Evolutionary conservation across 2,113 vertebrate genomes (phyloP), one percentile per base, ranked within the genome.

Genomic region (Sinocyclocheilus maitianheensis): DNA sequence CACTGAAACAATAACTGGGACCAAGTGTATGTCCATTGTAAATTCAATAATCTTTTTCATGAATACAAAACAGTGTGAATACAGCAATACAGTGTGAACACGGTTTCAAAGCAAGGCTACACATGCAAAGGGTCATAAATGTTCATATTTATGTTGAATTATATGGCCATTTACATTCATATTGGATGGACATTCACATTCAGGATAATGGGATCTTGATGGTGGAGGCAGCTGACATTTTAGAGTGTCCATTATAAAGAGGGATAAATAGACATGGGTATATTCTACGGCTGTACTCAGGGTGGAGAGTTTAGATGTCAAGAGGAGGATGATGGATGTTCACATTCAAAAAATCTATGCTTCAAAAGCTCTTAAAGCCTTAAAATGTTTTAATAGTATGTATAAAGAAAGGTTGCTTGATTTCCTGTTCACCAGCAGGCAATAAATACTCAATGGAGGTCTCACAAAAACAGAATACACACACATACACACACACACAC

Each of bases 161-260:
- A 20, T 69, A 48, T 34, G 43, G 20, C 9, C 16, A 8, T 30
- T 30, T 12, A 48, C 5, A 8, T 14, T 30, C 9, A 10, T 13
- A 48, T 82, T 4, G 22, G n/a, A 81, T 46, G 4, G 37, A 26
- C 60, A 81, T 81, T 65, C 37, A 22, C 12, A 81, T 81, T 65
- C 37, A 65, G 26, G 79, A 81, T 81, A 81, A 81, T 81, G 58
- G 79, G 60, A 46, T 65, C 14, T 26, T 48, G 37, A 81, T 67
- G 43, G 14, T 34, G n/a, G 8, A 67, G 79, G 43, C 79, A 30
- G 78, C 79, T 81, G n/a, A 11, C 40, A 46, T 82, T 69, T 82
- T 22, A 82, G 43, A 46, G n/a, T 20, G 62, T 79, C 55, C 60
- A 46, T 67, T 69, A 51, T 69, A 34, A 30, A 69, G 43, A 53